These are phyloP conservation scores for Athalia circularis DNA, from an alignment of 2,888 invertebrate genomes.

Conservation along the genomic window DNA sequence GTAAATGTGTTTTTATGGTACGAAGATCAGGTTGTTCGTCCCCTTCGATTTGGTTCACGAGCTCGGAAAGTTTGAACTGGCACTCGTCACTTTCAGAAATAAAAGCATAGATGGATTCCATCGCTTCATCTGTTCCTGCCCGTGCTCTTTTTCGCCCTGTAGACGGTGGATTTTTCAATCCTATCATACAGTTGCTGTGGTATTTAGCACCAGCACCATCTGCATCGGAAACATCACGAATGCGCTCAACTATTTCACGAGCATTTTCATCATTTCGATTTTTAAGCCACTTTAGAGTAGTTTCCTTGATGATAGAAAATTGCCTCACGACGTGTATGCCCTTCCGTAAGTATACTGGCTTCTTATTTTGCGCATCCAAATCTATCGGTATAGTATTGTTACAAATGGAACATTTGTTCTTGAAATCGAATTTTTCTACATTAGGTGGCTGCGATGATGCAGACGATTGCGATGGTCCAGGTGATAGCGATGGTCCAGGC, in stretches of 20 bases:
- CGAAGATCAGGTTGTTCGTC: conserved; percentile 47
- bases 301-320: neutral
- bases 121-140: conserved; percentile 26
- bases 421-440: neutral
- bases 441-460: too few species aligned
- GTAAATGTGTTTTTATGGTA: conserved; percentile 50
- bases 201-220: conserved; percentile 47
- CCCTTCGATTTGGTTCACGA: conserved; percentile 48
- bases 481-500: too few species aligned
- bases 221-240: conserved; percentile 39
- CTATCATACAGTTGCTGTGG: conserved; percentile 37
- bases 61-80: conserved; percentile 48
- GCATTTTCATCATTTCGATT: conserved; percentile 7
- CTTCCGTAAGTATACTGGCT: neutral
- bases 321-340: neutral
- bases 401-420: conserved; percentile 13
- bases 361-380: neutral
- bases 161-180: neutral
- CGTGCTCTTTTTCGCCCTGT: neutral
- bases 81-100: conserved; percentile 49
- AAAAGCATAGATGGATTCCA: conserved; percentile 47
- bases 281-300: neutral
- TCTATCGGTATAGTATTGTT: neutral
- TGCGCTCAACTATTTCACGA: conserved; percentile 8
- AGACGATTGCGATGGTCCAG: too few species aligned